A percentile compares a stretch with the other conserved stretches of the same genome.
These are phyloP conservation scores for Cyclophora punctaria DNA, from an alignment of 2,888 invertebrate genomes.

Conservation along the genomic window DNA sequence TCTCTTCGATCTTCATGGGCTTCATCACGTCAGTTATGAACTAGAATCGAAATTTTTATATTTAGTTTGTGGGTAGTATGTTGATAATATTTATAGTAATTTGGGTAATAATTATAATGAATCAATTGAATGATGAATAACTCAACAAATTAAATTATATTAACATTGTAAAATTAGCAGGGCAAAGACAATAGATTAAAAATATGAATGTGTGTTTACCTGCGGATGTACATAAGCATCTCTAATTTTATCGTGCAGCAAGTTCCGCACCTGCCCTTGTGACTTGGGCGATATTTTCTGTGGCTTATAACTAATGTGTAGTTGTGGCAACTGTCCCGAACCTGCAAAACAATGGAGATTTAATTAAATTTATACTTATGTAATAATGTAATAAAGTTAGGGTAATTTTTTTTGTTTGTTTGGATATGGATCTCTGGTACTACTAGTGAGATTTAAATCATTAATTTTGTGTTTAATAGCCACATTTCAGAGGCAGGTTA, in stretches of 20 bases:
- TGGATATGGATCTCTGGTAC: no score
- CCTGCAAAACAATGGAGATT: conserved; percentile 29
- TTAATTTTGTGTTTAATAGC: no score
- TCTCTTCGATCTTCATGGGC: conserved; percentile 96
- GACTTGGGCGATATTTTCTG: conserved; percentile 99
- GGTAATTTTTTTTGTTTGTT: no score
- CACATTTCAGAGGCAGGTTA: no score
- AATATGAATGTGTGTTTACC: conserved; percentile 48
- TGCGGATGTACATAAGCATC: conserved; percentile 98
- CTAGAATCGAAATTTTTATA: conserved; percentile 52
- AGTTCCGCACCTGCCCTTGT: conserved; percentile 91
- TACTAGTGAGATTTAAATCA: no score
- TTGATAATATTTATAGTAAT: no score
- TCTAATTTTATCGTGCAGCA: conserved; percentile 96
- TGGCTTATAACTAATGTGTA: conserved; percentile 99
- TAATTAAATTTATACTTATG: no score
- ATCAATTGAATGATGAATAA: no score
- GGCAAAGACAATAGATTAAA: background rate
- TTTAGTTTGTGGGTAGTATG: no score
- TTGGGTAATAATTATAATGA: no score
- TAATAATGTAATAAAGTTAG: no score
- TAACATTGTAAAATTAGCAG: background rate
- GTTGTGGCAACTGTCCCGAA: conserved; percentile 84
- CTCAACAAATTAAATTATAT: no score
- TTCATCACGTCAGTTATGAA: conserved; percentile 99